Percentiles rank a stretch among this genome's conserved stretches.
These are phyloP conservation scores for Platycnemis pennipes DNA, from an alignment of 2,888 invertebrate species.

Conservation along the genomic window DNA sequence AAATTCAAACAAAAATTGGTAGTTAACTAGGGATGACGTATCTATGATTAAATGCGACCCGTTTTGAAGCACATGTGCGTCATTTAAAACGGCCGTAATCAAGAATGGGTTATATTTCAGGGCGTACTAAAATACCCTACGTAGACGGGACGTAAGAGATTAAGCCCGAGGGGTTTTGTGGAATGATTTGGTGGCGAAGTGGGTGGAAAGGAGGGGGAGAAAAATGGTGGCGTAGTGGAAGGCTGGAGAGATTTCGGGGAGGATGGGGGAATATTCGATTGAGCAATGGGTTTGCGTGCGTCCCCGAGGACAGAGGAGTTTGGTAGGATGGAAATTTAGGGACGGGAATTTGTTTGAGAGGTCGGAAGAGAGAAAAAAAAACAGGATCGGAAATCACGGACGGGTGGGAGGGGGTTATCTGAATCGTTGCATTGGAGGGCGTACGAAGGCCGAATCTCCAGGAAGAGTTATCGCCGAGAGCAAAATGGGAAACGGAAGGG, in stretches of 20 bases:
- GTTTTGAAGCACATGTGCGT: too few species aligned
- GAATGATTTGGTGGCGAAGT: neutral
- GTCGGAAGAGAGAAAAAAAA: neutral
- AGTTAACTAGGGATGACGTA: too few species aligned
- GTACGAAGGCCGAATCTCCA: neutral
- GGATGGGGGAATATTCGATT: neutral
- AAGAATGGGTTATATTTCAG: too few species aligned
- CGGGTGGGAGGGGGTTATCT: neutral
- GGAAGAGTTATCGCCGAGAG: neutral
- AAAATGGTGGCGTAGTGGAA: neutral
- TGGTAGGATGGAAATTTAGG: neutral
- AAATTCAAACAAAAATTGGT: too few species aligned
- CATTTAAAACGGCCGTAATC: too few species aligned
- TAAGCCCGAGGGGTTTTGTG: neutral
- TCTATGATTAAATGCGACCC: too few species aligned
- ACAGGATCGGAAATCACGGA: neutral
- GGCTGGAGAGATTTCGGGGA: neutral
- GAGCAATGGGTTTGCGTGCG: neutral
- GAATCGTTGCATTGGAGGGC: neutral
- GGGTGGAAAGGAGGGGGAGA: neutral
- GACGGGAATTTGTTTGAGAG: neutral
- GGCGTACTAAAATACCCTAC: too few species aligned
- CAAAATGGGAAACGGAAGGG: neutral
- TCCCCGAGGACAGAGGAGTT: neutral
- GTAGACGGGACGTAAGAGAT: neutral